These are phyloP conservation scores for Cherax quadricarinatus DNA, from an alignment of 1,140 invertebrate species.

Conservation along the genomic window DNA sequence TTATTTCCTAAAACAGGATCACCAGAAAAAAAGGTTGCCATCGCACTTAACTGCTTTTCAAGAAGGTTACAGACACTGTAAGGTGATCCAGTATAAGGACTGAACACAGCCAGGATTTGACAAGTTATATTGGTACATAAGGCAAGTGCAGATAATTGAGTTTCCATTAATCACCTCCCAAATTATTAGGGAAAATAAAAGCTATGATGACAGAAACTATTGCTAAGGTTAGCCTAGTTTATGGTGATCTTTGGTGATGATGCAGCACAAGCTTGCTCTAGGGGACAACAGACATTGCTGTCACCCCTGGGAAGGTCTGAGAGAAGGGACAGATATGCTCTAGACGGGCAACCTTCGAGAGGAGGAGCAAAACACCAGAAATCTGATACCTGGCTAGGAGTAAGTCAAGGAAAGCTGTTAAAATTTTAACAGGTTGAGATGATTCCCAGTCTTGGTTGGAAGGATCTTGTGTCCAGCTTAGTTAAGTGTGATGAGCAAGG, in stretches of 20 bases:
- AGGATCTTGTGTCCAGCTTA: slow-evolving; percentile 58
- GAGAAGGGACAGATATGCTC: slow-evolving; percentile 55
- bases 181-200: neutral
- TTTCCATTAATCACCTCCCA: too few species aligned
- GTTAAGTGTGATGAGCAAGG: slow-evolving; percentile 64
- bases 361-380: slow-evolving; percentile 59
- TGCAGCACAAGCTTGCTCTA: slow-evolving; percentile 64
- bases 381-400: slow-evolving; percentile 26
- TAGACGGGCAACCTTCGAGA: slow-evolving; percentile 55
- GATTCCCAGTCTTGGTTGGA: slow-evolving; percentile 33
- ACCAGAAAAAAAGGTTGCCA: too few species aligned
- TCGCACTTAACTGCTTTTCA: too few species aligned
- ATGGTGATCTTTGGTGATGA: slow-evolving; percentile 35
- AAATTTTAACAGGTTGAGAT: slow-evolving; percentile 18
- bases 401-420: slow-evolving; percentile 34
- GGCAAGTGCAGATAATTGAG: too few species aligned
- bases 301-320: slow-evolving; percentile 63
- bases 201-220: slow-evolving; percentile 33
- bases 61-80: too few species aligned
- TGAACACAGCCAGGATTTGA: too few species aligned
- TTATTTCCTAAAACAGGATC: too few species aligned
- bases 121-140: too few species aligned
- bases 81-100: too few species aligned
- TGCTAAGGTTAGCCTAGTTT: slow-evolving; percentile 41
- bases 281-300: neutral